Evolutionary conservation across 2,113 vertebrate species (phyloP).

Genomic region (Oxyruncus cristatus): DNA sequence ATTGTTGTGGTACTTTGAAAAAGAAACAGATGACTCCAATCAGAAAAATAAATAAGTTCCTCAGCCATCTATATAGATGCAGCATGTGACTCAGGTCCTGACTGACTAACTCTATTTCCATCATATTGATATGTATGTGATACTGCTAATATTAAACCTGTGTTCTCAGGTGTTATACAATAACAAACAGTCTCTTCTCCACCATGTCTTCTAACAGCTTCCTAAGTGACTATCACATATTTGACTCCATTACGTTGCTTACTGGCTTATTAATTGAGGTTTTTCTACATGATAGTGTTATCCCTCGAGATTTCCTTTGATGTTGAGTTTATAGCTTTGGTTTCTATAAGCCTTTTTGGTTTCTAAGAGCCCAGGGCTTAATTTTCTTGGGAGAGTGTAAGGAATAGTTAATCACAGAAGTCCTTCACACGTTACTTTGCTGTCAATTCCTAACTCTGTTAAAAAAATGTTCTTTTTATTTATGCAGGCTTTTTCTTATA

Average conservation of each 20-base stretch:
- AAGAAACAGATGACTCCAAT: neutral
- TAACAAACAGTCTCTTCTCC: neutral
- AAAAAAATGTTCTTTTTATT: neutral
- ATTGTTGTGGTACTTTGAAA: neutral
- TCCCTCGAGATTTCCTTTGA: neutral
- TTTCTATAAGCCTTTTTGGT: neutral
- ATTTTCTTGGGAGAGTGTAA: neutral
- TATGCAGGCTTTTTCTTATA: neutral
- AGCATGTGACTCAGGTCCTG: neutral
- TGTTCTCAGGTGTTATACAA: neutral
- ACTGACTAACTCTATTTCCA: neutral
- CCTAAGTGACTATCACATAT: neutral
- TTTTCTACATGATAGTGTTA: neutral
- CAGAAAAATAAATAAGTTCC: slow-evolving; percentile 14
- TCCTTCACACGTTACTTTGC: neutral
- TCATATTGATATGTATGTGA: neutral
- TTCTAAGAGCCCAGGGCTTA: neutral
- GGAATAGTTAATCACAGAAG: neutral
- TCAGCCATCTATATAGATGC: neutral
- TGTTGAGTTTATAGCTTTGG: neutral
- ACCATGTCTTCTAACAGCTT: neutral
- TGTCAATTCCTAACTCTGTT: neutral
- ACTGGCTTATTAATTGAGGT: neutral
- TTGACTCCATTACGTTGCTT: neutral
- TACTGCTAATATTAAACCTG: neutral